Evolutionary conservation across 2,113 vertebrate genomes (phyloP).

Genomic region (Atrichornis clamosus): DNA sequence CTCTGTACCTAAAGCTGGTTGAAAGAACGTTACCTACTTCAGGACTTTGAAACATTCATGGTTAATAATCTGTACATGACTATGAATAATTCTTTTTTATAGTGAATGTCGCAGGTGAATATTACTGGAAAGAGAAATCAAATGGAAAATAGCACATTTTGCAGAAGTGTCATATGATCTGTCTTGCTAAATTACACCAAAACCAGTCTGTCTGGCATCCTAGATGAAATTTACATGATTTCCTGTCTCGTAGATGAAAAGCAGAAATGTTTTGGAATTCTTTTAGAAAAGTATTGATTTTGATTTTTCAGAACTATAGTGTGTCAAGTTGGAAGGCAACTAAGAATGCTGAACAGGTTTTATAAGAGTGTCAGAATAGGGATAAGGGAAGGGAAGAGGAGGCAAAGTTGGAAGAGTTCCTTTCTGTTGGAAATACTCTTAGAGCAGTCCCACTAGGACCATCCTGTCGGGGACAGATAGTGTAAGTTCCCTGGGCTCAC

Average conservation of each 20-base stretch:
- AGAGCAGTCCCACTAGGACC: background rate
- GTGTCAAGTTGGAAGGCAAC: background rate
- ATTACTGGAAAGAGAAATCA: background rate
- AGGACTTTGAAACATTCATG: background rate
- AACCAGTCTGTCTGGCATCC: background rate
- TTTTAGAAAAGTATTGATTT: background rate
- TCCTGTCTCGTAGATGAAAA: background rate
- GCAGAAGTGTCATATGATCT: background rate
- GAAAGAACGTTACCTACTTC: background rate
- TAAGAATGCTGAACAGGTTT: background rate
- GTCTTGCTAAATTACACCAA: background rate
- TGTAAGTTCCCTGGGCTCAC: background rate
- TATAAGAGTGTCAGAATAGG: fast-evolving
- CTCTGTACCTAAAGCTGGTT: background rate
- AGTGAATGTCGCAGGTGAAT: background rate
- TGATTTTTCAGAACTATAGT: background rate
- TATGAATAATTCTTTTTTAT: background rate
- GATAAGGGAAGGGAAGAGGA: background rate
- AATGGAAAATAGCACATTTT: background rate
- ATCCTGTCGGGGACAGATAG: fast-evolving
- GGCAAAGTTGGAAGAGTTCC: background rate
- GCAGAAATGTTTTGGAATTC: fast-evolving
- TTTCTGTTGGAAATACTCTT: background rate
- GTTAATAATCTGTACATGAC: background rate
- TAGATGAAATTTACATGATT: background rate